Base-by-base conservation (phyloP, 2,888 invertebrate species). In the Rhingia campestris region DNA sequence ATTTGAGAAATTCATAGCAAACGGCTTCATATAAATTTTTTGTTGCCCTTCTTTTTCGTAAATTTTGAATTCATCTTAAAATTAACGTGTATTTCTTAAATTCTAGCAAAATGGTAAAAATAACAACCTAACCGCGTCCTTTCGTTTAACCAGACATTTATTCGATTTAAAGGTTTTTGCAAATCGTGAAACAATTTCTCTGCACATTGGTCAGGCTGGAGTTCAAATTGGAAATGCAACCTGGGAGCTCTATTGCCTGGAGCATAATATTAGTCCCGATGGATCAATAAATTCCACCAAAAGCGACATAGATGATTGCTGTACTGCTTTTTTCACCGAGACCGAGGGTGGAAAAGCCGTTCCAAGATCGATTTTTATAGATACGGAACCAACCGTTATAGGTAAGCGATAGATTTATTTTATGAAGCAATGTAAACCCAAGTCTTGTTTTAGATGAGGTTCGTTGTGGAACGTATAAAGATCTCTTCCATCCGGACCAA, bases 381-480 rank as follows among this genome's bases (percentile, higher is more conserved):
- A 98, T 89, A 92, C 97, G 86, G 97, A 97, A 90, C 96, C 97
- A 49, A 97, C 97, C 59, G 97, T 97, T 54, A 95, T 97, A 59
- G 96, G 96, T 94, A 41, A 10, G 41, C 32, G 5, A 58, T 12
- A 22, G 14, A 47, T 12, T 7, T n/a, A n/a, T n/a, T n/a, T n/a
- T n/a, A n/a, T n/a, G n/a, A n/a, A n/a, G n/a, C n/a, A n/a, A n/a
- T n/a, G n/a, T n/a, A n/a, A n/a, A n/a, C n/a, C n/a, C n/a, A n/a
- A n/a, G n/a, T n/a, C n/a, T n/a, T n/a, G n/a, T n/a, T n/a, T n/a
- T n/a, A n/a, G n/a, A n/a, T n/a, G n/a, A n/a, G n/a, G n/a, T n/a
- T n/a, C n/a, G 92, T 89, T 86, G 86, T 88, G 95, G 96, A 6
- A 93, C 94, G 67, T 96, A 96, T 89, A 93, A 95, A 4, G 94